Percentiles rank a stretch among this genome's conserved stretches.
phyloP scores from a whole-genome alignment of 2,113 vertebrate species.

The Entosphenus tridentatus region DNA sequence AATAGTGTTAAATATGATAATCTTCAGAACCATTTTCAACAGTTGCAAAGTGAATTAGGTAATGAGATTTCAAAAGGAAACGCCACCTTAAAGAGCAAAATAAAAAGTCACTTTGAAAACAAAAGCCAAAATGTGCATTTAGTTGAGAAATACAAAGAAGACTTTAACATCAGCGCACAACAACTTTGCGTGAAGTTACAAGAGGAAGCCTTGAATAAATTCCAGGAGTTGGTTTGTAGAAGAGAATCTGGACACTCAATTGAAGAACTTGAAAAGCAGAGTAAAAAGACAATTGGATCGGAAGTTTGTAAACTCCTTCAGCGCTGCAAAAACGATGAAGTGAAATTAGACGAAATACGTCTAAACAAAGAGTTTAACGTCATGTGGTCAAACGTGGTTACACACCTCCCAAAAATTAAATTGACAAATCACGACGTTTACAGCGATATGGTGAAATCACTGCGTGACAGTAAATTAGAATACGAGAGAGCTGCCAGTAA shows the following conservation, averaged over 20 bases:
- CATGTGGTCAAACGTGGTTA: conserved; percentile 6
- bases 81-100: background rate
- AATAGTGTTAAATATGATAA: conserved; percentile 12
- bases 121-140: background rate
- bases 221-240: background rate
- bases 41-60: conserved; percentile 12
- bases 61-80: background rate
- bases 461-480: too few species aligned
- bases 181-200: background rate
- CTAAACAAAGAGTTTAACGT: background rate
- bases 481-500: too few species aligned
- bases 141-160: conserved; percentile 5
- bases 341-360: background rate
- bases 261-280: background rate
- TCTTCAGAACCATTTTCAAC: conserved; percentile 17
- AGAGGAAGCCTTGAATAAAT: background rate
- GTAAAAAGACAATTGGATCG: conserved; percentile 6
- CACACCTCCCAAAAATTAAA: too few species aligned
- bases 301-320: conserved; percentile 6
- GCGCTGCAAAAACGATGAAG: conserved; percentile 5
- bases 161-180: conserved; percentile 1
- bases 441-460: too few species aligned
- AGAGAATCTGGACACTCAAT: background rate
- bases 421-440: too few species aligned
- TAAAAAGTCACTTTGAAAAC: background rate